A percentile compares a stretch with the other conserved stretches of the same genome.
Evolutionary conservation across 2,888 invertebrate genomes (phyloP).

Genomic region (Drosophila subsilvestris): DNA sequence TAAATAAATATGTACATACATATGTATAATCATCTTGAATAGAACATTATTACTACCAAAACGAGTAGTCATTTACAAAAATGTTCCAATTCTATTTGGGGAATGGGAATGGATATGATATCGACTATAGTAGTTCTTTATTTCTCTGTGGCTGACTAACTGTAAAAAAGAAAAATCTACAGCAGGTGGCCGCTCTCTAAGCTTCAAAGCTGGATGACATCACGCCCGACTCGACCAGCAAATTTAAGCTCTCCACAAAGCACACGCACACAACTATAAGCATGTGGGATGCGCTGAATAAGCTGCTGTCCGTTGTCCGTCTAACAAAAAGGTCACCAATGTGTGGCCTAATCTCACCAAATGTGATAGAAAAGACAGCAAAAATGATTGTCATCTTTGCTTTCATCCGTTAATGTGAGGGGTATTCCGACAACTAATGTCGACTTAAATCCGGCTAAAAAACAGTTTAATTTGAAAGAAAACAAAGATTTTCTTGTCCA

Average conservation of each 20-base stretch:
- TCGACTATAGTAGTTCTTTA: conserved; percentile 4
- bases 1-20: too few species aligned
- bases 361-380: conserved; percentile 44
- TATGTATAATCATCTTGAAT: not conserved
- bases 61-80: not conserved
- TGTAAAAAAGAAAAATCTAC: conserved; percentile 54
- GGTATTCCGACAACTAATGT: too few species aligned
- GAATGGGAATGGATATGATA: not conserved
- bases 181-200: conserved; percentile 57
- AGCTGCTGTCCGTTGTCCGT: not conserved
- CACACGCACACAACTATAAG: conserved; percentile 1
- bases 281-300: not conserved
- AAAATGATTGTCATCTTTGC: not conserved
- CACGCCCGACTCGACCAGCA: conserved; percentile 61
- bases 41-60: not conserved
- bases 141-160: conserved; percentile 26
- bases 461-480: not conserved
- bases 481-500: too few species aligned
- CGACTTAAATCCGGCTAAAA: not conserved
- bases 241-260: conserved; percentile 59
- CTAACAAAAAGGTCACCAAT: conserved; percentile 48
- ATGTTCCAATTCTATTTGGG: not conserved
- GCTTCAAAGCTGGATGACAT: conserved; percentile 60
- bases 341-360: conserved; percentile 46
- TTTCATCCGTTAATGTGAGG: too few species aligned